Conservation (phyloP, 2,888 invertebrate species). For the Leuctra nigra region DNA sequence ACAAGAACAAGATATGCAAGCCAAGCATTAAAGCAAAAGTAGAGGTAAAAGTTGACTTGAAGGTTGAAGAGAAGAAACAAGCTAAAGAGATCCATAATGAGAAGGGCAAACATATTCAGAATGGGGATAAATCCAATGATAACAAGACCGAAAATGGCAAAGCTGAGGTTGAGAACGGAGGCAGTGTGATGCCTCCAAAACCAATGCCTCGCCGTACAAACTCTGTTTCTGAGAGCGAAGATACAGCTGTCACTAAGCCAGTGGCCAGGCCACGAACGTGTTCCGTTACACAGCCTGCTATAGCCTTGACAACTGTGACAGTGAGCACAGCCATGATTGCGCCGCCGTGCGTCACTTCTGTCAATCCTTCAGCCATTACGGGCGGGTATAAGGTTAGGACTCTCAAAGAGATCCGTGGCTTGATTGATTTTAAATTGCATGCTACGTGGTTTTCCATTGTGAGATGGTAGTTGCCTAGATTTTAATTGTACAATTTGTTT, state of each 20-base stretch:
- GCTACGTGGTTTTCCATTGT: no score
- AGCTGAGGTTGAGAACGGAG: slow-evolving; percentile 28
- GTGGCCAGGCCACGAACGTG: slow-evolving; percentile 63
- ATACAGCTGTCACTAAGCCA: slow-evolving; percentile 49
- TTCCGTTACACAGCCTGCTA: slow-evolving; percentile 30
- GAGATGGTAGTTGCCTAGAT: no score
- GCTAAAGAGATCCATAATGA: slow-evolving; percentile 27
- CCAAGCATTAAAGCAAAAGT: slow-evolving; percentile 47
- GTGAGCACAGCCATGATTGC: not conserved
- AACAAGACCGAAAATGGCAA: slow-evolving; percentile 18
- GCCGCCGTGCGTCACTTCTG: slow-evolving; percentile 49
- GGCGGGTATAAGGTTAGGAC: slow-evolving; percentile 68
- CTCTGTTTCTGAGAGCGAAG: slow-evolving; percentile 63
- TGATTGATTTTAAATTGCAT: no score
- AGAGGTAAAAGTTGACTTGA: slow-evolving; percentile 38
- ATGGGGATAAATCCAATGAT: slow-evolving; percentile 14
- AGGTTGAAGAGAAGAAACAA: slow-evolving; percentile 5
- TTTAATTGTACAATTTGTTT: no score
- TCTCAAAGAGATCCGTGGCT: no score
- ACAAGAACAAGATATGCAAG: slow-evolving; percentile 33
- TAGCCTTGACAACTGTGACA: not conserved
- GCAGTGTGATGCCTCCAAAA: slow-evolving; percentile 52
- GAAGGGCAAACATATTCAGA: slow-evolving; percentile 24
- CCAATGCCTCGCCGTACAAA: slow-evolving; percentile 68
- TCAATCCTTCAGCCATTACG: slow-evolving; percentile 45